A percentile compares a stretch with the other conserved stretches of the same genome.
phyloP scores from a whole-genome alignment of 2,888 invertebrate species.

The Schrankia costaestrigalis region DNA sequence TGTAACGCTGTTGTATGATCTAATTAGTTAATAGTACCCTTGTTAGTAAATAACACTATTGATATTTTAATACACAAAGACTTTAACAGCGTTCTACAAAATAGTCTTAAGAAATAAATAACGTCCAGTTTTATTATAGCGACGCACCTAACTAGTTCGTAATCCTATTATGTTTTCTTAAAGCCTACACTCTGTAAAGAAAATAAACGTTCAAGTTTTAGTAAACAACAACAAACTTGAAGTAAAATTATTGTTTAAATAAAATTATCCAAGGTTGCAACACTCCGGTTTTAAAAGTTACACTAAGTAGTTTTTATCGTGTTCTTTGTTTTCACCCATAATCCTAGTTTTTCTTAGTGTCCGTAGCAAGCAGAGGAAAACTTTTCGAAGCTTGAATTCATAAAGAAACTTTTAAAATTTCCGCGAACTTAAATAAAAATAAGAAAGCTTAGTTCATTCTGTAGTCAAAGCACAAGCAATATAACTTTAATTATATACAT shows the following conservation, averaged over 20 bases:
- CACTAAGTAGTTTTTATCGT: conserved; percentile 20
- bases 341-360: conserved; percentile 31
- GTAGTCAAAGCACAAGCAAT: conserved; percentile 18
- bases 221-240: conserved; percentile 4
- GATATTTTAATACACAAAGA: too few species aligned
- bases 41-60: too few species aligned
- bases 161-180: too few species aligned
- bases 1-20: too few species aligned
- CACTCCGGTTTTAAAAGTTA: conserved; percentile 19
- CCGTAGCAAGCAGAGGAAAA: conserved; percentile 34
- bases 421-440: conserved; percentile 40
- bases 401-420: conserved; percentile 38
- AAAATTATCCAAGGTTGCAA: conserved; percentile 16
- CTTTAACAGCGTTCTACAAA: too few species aligned
- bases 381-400: conserved; percentile 37
- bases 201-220: too few species aligned
- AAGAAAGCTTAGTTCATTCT: conserved; percentile 25
- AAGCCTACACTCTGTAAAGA: too few species aligned
- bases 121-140: too few species aligned
- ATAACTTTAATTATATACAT: conserved; percentile 19
- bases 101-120: too few species aligned
- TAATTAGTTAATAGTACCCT: too few species aligned
- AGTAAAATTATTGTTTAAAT: conserved; percentile 9
- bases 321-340: conserved; percentile 29
- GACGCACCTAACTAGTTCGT: too few species aligned